Base-by-base conservation (phyloP, 2,888 invertebrate species). In the Clostera curtula region DNA sequence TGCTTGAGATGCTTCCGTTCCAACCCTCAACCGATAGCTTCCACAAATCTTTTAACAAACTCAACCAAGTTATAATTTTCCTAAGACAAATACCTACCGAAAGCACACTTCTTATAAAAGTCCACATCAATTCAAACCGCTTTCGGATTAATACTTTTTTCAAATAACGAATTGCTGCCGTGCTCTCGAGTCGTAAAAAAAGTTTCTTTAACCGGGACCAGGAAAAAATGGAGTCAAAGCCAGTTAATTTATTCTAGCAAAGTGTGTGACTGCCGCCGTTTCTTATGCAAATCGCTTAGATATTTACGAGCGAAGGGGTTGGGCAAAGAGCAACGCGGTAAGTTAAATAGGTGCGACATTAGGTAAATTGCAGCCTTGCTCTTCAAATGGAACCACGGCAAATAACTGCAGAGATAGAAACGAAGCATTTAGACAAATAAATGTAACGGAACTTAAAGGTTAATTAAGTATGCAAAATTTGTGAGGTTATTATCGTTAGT, bases 281-380 rank as follows among this genome's bases (percentile, higher is more conserved):
- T 73, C 72, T 72, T 74, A 77, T 76, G 76, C 71, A 71, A 77
- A 76, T 74, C 58, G 57, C 56, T 45, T 40, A 49, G 60, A 65
- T 73, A 74, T 76, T 77, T 77, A 77, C 69, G 67, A 67, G 48
- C 45, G 21, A 43, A 57, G 67, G 71, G 70, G 62, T 56, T 60
- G 57, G 42, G 20, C 58, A 58, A 31, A 61, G 70, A 71, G 32
- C 51, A 62, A 55, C 43, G 53, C 49, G 32, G 39, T 45, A 41
- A 54, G 54, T 40, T 49, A 41, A 40, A 35, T 38, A 64, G 64
- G 60, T 30, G 36, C 30, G 47, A 23, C 29, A 37, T 31, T 30
- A 25, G 34, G 11, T 12, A 12, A 31, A 33, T 35, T 30, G 37
- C 34, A 41, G 41, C 39, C 39, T 44, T n/a, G n/a, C n/a, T n/a